These are phyloP conservation scores for Pycnomerus fuliginosus DNA, from an alignment of 2,888 invertebrate species.

Conservation along the genomic window DNA sequence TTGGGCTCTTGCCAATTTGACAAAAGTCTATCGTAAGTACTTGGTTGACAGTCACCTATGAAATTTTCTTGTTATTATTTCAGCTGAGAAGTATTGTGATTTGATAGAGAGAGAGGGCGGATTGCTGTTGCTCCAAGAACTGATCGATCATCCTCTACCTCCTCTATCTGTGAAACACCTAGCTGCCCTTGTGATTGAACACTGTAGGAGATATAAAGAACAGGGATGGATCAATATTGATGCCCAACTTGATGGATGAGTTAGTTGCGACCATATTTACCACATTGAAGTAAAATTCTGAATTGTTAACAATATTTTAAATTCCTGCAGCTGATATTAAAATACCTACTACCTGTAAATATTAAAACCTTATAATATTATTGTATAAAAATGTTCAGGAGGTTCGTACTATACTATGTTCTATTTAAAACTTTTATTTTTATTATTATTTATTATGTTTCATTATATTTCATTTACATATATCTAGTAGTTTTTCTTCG, in stretches of 20 bases:
- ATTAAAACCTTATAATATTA: too few species aligned
- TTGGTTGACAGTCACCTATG: neutral
- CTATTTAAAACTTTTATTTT: too few species aligned
- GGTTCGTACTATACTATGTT: too few species aligned
- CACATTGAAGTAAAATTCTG: too few species aligned
- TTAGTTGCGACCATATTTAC: conserved; percentile 3
- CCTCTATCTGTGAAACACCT: conserved; percentile 68
- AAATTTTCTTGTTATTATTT: conserved; percentile 33
- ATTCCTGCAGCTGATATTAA: too few species aligned
- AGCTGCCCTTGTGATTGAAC: conserved; percentile 66
- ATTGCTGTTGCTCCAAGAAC: conserved; percentile 66
- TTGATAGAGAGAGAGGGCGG: conserved; percentile 88
- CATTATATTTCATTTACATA: too few species aligned
- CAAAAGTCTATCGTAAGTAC: conserved; percentile 88
- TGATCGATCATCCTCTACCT: conserved; percentile 64
- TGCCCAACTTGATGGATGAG: conserved; percentile 32
- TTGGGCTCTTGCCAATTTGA: conserved; percentile 96
- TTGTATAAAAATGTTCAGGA: too few species aligned
- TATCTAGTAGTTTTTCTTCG: too few species aligned
- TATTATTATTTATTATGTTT: too few species aligned
- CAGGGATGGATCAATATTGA: conserved; percentile 34
- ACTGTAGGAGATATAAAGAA: conserved; percentile 56
- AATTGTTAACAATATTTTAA: too few species aligned
- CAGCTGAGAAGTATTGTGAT: conserved; percentile 90
- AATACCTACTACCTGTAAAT: too few species aligned